Evolutionary conservation across 2,113 vertebrate genomes (phyloP).

Genomic region (Mormyrus lacerda): DNA sequence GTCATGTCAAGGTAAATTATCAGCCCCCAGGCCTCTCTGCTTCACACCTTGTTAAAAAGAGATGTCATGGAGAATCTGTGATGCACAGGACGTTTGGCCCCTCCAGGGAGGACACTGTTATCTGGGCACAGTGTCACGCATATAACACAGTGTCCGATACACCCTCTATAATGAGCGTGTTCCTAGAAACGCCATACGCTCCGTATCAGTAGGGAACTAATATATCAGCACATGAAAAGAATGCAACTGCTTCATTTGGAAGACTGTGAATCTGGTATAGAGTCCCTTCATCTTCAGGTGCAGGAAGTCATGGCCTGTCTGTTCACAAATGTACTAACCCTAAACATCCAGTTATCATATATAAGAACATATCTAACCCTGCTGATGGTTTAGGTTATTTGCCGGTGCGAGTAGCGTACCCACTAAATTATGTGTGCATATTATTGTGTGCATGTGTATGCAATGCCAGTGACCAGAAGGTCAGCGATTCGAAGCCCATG

Average conservation of each 20-base stretch:
- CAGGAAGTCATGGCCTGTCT: not conserved
- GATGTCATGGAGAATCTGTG: not conserved
- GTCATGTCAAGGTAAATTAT: not conserved
- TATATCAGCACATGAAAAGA: not conserved
- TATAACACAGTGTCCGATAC: not conserved
- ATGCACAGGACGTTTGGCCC: not conserved
- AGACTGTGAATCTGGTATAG: not conserved
- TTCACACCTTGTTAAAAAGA: not conserved
- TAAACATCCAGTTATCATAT: not conserved
- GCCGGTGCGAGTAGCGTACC: not conserved
- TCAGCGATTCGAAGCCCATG: too few relatives aligned
- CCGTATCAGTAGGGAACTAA: not conserved
- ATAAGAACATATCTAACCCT: not conserved
- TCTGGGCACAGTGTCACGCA: not conserved
- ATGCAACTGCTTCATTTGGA: not conserved
- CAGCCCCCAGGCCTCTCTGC: not conserved
- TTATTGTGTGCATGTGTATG: not conserved
- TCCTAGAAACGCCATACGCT: not conserved
- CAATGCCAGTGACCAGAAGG: too few relatives aligned
- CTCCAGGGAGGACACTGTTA: not conserved
- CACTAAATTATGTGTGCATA: not conserved
- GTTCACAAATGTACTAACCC: not conserved
- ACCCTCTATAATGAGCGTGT: not conserved
- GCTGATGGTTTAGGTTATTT: not conserved
- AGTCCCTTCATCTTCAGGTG: not conserved